phyloP scores from a whole-genome alignment of 2,797 vertebrate genomes.

The Alosa sapidissima region DNA sequence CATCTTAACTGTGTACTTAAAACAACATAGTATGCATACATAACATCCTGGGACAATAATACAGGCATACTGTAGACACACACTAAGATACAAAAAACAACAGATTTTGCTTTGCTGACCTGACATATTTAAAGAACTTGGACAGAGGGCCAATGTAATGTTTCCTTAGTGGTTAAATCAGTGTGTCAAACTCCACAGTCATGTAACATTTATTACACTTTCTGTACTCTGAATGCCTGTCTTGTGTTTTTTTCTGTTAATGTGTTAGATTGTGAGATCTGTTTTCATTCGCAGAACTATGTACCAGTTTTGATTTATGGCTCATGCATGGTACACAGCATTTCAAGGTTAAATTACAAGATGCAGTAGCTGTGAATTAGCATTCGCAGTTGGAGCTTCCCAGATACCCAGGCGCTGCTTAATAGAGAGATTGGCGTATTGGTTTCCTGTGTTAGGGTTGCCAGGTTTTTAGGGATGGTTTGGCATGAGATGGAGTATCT shows the following conservation, averaged over 20 bases:
- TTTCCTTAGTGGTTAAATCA: neutral
- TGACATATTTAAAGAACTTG: neutral
- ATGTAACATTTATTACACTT: neutral
- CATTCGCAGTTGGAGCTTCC: neutral
- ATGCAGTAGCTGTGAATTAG: constrained; percentile 3
- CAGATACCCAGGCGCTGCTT: neutral
- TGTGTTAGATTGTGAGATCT: neutral
- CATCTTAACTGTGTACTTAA: too few species aligned
- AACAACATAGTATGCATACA: too few species aligned
- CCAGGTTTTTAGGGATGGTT: constrained; percentile 11
- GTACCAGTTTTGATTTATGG: constrained; percentile 1
- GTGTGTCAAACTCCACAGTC: neutral
- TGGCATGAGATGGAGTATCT: constrained; percentile 10
- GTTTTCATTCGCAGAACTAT: neutral
- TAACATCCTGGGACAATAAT: too few species aligned
- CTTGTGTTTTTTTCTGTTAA: neutral
- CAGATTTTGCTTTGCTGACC: neutral
- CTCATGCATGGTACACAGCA: neutral
- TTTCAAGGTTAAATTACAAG: constrained; percentile 13
- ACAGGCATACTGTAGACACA: neutral
- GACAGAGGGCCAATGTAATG: neutral
- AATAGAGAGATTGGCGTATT: neutral
- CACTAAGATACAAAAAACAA: too few species aligned
- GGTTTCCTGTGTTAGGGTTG: constrained; percentile 4
- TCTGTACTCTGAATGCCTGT: neutral